Evolutionary conservation across 1,140 invertebrate genomes (phyloP).

Genomic region (Drosophila cardini): DNA sequence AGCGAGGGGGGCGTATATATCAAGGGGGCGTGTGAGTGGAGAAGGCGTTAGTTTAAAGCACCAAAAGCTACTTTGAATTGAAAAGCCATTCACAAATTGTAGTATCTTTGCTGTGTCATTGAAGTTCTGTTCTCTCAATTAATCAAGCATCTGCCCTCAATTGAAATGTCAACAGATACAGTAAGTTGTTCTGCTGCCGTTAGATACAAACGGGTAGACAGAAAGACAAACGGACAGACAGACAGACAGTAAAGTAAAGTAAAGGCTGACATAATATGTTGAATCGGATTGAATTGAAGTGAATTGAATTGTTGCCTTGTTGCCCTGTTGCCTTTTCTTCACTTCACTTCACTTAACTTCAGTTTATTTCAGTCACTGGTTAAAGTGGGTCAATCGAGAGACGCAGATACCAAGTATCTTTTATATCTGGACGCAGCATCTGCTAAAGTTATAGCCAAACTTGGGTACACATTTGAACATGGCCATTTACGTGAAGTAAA

Average conservation of each 20-base stretch:
- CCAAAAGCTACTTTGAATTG: slow-evolving; percentile 19
- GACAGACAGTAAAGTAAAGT: background rate
- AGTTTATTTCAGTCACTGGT: background rate
- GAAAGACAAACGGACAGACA: background rate
- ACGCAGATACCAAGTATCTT: slow-evolving; percentile 29
- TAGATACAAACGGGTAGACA: slow-evolving; percentile 17
- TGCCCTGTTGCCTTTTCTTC: slow-evolving; percentile 15
- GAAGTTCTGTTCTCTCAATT: slow-evolving; percentile 50
- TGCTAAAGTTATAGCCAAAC: slow-evolving; percentile 51
- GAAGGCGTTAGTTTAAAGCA: slow-evolving; percentile 13
- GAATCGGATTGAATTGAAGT: too few species aligned
- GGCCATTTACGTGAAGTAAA: slow-evolving; percentile 43
- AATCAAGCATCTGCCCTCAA: slow-evolving; percentile 59
- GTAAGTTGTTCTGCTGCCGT: slow-evolving; percentile 6
- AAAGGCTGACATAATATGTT: slow-evolving; percentile 70
- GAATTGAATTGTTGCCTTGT: background rate
- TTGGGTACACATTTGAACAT: slow-evolving; percentile 56
- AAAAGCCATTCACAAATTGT: slow-evolving; percentile 21
- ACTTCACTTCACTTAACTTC: too few species aligned
- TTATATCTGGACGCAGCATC: slow-evolving; percentile 60
- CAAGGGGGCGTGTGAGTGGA: too few species aligned
- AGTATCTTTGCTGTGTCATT: slow-evolving; percentile 46
- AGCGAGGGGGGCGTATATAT: background rate
- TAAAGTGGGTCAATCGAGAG: slow-evolving; percentile 76
- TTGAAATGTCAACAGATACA: slow-evolving; percentile 70